Evolutionary conservation across 2,113 vertebrate genomes (phyloP), one percentile per base, ranked within the genome.

Genomic region (Amia ocellicauda): DNA sequence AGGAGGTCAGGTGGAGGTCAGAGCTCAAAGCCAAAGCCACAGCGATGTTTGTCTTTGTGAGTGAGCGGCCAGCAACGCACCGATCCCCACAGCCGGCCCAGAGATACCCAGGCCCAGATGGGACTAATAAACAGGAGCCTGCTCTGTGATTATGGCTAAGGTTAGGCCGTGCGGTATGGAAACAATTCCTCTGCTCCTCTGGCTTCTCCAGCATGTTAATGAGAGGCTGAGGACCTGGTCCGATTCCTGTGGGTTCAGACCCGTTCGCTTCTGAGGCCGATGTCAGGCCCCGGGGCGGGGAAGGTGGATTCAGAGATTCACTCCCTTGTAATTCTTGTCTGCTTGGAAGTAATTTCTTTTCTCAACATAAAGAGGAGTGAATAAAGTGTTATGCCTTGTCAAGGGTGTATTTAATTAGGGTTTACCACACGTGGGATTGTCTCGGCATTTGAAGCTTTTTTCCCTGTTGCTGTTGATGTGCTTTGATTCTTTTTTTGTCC

Each of bases 81-180:
- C 22, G 16, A 41, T 24, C 31, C 59, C 43, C 58, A 57, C 51
- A 53, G 47, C 24, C 66, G 24, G 59, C 58, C 36, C 31, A 45
- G n/a, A 43, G 36, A 58, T 40, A 60, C 52, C 41, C 17, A 20
- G 19, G 31, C 28, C 22, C 31, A 60, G 57, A 67, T 67, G 58
- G 31, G 14, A 40, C 50, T 41, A 29, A 42, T 61, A 58, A 45
- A 51, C 24, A 20, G 29, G 26, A 31, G 14, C 24, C 26, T n/a
- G 49, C 23, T 19, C 27, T 53, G 51, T 54, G 56, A 60, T 60
- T 11, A 26, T 45, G 49, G 58, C 10, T 52, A 53, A 60, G 45
- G 14, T 13, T 47, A 47, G 27, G 56, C 17, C n/a, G n/a, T 11
- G 41, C n/a, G 16, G 45, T 22, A 36, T 31, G 56, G 28, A 16